A percentile compares a stretch with the other conserved stretches of the same genome.
These are phyloP conservation scores for Trigoniulus corallinus DNA, from an alignment of 1,140 invertebrate species.

Conservation along the genomic window DNA sequence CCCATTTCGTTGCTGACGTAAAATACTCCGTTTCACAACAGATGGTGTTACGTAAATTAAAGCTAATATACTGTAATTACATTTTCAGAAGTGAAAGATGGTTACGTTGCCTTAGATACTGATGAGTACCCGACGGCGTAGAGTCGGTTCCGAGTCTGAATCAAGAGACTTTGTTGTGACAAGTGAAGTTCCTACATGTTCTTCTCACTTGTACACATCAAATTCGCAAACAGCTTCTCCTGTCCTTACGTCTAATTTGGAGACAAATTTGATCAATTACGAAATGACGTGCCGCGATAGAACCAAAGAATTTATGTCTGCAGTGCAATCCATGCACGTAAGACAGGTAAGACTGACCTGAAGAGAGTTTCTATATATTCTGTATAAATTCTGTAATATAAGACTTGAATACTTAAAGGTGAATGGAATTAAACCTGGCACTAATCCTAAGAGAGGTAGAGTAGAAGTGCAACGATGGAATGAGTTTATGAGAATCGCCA, in stretches of 20 bases:
- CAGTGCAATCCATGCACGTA: constrained; percentile 78
- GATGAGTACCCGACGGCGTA: neutral
- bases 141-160: constrained; percentile 1
- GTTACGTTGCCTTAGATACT: neutral
- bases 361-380: too few relatives aligned
- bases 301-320: constrained; percentile 80
- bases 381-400: too few relatives aligned
- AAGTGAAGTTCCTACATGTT: neutral
- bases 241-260: neutral
- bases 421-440: too few relatives aligned
- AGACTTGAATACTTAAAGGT: too few relatives aligned
- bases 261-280: neutral
- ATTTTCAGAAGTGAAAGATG: neutral
- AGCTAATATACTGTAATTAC: too few relatives aligned
- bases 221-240: neutral
- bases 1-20: too few relatives aligned
- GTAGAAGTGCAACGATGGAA: constrained; percentile 61
- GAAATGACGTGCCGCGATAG: constrained; percentile 76
- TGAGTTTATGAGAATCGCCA: constrained; percentile 86
- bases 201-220: neutral
- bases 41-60: too few relatives aligned
- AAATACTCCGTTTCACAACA: too few relatives aligned
- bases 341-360: too few relatives aligned
- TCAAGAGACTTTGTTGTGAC: neutral
- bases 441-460: constrained; percentile 39